Evolutionary conservation across 92 coral and sea anemone genomes (phyloP), one percentile per base, ranked within the genome.

Genomic region (Meandrina meandrites): DNA sequence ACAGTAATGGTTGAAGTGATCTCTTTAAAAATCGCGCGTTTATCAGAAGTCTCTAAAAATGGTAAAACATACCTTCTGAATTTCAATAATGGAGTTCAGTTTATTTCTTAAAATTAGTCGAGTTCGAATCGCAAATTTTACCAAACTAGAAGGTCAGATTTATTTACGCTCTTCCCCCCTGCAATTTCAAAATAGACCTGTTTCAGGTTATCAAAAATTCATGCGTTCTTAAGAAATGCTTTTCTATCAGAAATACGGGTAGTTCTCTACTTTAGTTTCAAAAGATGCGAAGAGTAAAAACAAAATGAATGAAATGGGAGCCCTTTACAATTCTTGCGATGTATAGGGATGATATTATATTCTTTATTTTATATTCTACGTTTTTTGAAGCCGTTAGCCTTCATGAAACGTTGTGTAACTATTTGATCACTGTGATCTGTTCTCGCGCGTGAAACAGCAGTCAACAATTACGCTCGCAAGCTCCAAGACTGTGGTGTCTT

Each of bases 161-260:
- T 75, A 78, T 76, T 78, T 76, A 64, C 37, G 76, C 45, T 76
- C 36, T 31, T 30, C 16, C 18, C 47, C 37, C 75, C 27, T n/a
- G 76, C 76, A 5, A 50, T 77, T 62, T 76, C 34, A 67, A 85
- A 85, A 85, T 30, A 67, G 51, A 85, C 88, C 88, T 85, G 88
- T 67, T 85, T 76, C 81, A 67, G 7, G 83, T 85, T 62, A 85
- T 85, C 77, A 85, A 85, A 67, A 76, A 85, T 85, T 85, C 77
- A 85, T 78, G 77, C 64, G 28, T 58, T 24, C 73, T 36, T 60
- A 53, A 84, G 56, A 72, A 37, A 22, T 40, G 50, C 27, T 84
- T 60, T 22, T 1, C 73, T 42, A 75, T 58, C 81, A 56, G 37
- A 27, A 57, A 22, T 57, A 51, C 80, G 22, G 75, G 84, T 64